Percentiles rank a stretch among this genome's conserved stretches.
Evolutionary conservation across 2,888 invertebrate species (phyloP).

Genomic region (Loripinus fragilis): DNA sequence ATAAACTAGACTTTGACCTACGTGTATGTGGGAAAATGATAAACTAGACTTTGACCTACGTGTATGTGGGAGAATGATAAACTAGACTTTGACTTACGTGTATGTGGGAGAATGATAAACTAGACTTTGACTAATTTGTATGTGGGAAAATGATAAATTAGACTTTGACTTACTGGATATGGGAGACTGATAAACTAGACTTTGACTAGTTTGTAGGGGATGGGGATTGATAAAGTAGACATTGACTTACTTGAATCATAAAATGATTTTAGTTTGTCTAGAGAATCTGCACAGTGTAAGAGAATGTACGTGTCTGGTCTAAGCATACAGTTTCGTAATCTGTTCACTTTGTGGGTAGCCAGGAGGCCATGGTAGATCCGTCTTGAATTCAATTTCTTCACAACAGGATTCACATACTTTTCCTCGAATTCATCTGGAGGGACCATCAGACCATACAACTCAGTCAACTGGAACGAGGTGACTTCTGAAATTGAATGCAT

Average conservation of each 20-base stretch:
- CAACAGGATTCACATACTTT: conserved; percentile 41
- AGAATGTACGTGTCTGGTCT: conserved; percentile 50
- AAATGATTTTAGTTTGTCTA: conserved; percentile 32
- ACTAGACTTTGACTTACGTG: too few species aligned
- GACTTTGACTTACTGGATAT: too few species aligned
- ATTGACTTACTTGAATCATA: conserved; percentile 54
- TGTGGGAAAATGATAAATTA: too few species aligned
- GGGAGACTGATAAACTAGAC: too few species aligned
- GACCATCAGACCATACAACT: conserved; percentile 49
- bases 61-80: too few species aligned
- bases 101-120: too few species aligned
- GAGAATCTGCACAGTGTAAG: conserved; percentile 42
- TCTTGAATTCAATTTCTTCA: conserved; percentile 33
- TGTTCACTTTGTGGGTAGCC: conserved; percentile 31
- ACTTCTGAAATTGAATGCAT: conserved; percentile 45
- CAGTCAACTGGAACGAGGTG: conserved; percentile 49
- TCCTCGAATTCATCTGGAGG: conserved; percentile 26
- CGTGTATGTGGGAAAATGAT: too few species aligned
- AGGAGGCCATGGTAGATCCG: conserved; percentile 52
- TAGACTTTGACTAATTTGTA: too few species aligned
- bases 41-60: too few species aligned
- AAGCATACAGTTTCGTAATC: conserved; percentile 43
- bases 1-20: too few species aligned
- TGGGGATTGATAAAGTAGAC: too few species aligned
- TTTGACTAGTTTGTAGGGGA: too few species aligned